These are phyloP conservation scores for Pollenia angustigena DNA, from an alignment of 2,888 invertebrate genomes.

Conservation along the genomic window DNA sequence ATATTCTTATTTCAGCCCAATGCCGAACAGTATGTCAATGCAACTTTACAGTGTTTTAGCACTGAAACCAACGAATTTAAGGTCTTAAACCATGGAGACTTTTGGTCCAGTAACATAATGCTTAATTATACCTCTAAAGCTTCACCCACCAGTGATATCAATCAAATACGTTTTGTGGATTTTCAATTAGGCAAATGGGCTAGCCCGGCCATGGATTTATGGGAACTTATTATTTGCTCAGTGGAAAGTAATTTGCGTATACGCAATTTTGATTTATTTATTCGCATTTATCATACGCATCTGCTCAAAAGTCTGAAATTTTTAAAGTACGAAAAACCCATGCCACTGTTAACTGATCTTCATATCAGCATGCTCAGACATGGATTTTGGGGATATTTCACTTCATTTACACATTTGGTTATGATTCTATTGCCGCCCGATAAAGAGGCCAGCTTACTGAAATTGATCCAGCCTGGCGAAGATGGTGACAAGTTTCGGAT, in stretches of 20 bases:
- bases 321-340: conserved; percentile 78
- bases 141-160: conserved; percentile 74
- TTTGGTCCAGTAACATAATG: conserved; percentile 83
- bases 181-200: conserved; percentile 83
- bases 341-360: conserved; percentile 80
- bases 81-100: conserved; percentile 83
- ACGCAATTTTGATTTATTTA: conserved; percentile 80
- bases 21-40: conserved; percentile 81
- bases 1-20: conserved; percentile 76
- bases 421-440: conserved; percentile 80
- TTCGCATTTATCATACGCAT: conserved; percentile 81
- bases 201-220: conserved; percentile 81
- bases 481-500: conserved; percentile 79
- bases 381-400: conserved; percentile 81
- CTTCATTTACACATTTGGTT: conserved; percentile 79
- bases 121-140: conserved; percentile 77
- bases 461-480: conserved; percentile 78
- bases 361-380: conserved; percentile 81
- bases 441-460: conserved; percentile 78
- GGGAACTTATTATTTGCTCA: conserved; percentile 81
- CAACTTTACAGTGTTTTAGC: conserved; percentile 78
- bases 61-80: conserved; percentile 79
- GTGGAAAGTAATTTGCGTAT: conserved; percentile 79
- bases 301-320: conserved; percentile 79
- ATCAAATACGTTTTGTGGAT: conserved; percentile 82